Percentiles rank a stretch among this genome's conserved stretches.
Conservation (phyloP, 2,888 invertebrate species). For the Gryllus longicercus region DNA sequence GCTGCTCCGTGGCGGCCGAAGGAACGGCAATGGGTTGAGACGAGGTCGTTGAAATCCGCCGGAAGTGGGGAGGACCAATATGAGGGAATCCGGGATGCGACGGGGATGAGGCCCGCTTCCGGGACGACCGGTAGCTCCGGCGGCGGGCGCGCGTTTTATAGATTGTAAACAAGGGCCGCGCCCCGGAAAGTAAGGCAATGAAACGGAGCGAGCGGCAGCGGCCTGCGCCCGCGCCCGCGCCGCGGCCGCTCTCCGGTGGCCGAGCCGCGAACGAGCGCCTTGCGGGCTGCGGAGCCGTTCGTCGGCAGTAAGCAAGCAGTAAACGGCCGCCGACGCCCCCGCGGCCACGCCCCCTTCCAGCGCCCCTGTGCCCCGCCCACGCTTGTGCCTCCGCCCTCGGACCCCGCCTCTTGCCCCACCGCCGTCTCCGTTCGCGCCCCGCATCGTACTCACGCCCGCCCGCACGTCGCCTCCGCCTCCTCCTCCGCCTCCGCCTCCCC, state of each 20-base stretch:
- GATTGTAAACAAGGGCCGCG: slow-evolving; percentile 3
- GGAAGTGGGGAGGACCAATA: too few species aligned
- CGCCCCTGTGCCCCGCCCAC: background rate
- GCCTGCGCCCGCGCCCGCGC: background rate
- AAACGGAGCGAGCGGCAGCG: background rate
- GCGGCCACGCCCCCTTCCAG: background rate
- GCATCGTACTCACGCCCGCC: background rate
- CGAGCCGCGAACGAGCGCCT: background rate
- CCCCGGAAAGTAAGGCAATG: slow-evolving; percentile 7
- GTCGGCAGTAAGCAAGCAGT: background rate
- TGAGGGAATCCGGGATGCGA: too few species aligned
- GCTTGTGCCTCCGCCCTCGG: background rate
- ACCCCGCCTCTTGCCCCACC: background rate
- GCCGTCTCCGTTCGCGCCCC: background rate
- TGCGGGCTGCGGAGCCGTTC: background rate
- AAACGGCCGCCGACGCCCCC: background rate
- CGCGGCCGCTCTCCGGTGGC: background rate
- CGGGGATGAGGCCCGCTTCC: background rate
- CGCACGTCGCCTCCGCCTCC: background rate
- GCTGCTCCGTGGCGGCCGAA: too few species aligned
- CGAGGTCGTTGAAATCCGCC: too few species aligned
- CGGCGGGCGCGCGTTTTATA: slow-evolving; percentile 6
- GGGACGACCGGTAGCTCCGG: background rate
- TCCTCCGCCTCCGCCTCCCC: background rate
- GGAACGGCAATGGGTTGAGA: too few species aligned